A percentile compares a stretch with the other conserved stretches of the same genome.
Conservation (phyloP, 2,113 vertebrate species). For the Callospermophilus lateralis region DNA sequence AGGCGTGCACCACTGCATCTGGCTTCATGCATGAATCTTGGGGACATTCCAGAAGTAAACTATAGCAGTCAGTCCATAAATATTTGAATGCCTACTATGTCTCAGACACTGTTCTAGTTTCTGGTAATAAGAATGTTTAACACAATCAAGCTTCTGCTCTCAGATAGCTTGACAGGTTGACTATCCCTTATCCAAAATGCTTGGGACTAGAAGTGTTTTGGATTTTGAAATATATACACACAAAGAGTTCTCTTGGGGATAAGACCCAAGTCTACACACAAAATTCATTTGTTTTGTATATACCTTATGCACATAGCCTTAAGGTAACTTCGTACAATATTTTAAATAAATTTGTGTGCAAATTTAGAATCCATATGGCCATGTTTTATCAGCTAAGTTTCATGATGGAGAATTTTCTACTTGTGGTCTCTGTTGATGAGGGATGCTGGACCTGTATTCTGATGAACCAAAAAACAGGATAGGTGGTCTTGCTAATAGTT, state of each 20-base stretch:
- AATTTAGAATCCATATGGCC: not conserved
- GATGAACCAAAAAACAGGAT: too few relatives aligned
- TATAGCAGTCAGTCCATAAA: not conserved
- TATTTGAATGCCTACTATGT: not conserved
- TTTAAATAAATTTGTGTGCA: not conserved
- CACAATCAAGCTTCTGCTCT: not conserved
- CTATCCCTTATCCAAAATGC: not conserved
- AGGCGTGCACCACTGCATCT: too few relatives aligned
- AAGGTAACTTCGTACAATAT: not conserved
- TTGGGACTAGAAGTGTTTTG: not conserved
- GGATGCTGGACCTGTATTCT: too few relatives aligned
- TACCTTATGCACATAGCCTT: not conserved
- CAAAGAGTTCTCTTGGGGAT: not conserved
- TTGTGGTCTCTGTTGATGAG: not conserved
- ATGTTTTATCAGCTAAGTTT: not conserved
- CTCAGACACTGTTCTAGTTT: not conserved
- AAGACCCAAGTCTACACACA: not conserved
- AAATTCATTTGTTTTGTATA: not conserved
- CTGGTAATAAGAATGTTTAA: not conserved
- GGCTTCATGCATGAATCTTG: too few relatives aligned
- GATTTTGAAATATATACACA: not conserved
- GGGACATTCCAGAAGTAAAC: too few relatives aligned
- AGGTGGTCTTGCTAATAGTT: not conserved
- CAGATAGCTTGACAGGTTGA: not conserved
- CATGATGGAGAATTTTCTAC: not conserved